These are phyloP conservation scores for Myiothlypis chrysogaster DNA, from an alignment of 2,797 vertebrate genomes.

Conservation along the genomic window DNA sequence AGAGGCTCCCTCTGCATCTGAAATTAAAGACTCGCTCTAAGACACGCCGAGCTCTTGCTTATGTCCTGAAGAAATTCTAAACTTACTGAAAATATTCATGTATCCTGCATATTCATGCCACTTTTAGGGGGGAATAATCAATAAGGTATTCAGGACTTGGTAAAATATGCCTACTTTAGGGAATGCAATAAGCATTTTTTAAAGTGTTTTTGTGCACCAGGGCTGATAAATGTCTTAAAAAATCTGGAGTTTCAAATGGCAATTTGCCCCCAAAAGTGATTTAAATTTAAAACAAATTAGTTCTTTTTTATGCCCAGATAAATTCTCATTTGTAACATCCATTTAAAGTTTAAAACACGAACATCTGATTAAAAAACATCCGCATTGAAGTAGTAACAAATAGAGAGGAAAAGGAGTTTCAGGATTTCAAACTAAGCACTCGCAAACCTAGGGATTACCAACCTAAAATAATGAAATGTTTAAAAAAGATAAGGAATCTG, in stretches of 20 bases:
- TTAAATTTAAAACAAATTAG: not conserved
- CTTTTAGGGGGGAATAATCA: not conserved
- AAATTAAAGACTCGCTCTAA: not conserved
- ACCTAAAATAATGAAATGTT: not conserved
- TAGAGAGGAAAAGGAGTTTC: not conserved
- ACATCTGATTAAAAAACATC: not conserved
- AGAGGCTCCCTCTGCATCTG: not conserved
- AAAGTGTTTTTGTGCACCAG: not conserved
- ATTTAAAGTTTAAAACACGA: not conserved
- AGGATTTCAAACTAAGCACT: not conserved
- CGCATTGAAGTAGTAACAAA: accelerated
- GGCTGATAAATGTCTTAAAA: not conserved
- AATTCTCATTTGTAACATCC: not conserved
- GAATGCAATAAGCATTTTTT: not conserved
- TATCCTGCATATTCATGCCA: not conserved
- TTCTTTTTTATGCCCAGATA: not conserved
- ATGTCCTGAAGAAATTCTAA: not conserved
- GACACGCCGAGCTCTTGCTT: accelerated
- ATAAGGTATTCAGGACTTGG: not conserved
- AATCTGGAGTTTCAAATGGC: not conserved
- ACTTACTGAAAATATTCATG: not conserved
- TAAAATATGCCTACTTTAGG: not conserved
- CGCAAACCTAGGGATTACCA: not conserved
- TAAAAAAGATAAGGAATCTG: not conserved
- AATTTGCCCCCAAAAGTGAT: not conserved